Conservation (phyloP, 1,140 invertebrate species). For the Drosophila guanche region DNA sequence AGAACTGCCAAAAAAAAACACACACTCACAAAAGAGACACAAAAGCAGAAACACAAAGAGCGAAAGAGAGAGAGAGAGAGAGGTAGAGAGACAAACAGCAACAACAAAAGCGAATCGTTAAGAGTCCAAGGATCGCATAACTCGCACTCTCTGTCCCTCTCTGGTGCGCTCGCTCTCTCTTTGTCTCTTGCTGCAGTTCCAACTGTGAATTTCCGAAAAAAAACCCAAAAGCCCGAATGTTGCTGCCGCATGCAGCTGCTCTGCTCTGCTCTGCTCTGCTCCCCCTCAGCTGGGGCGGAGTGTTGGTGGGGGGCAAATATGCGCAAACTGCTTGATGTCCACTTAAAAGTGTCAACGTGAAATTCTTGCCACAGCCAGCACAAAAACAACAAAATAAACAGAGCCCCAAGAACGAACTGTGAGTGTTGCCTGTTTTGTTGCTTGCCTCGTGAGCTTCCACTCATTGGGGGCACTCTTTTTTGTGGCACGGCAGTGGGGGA, state of each 20-base stretch:
- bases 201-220: conserved; percentile 74
- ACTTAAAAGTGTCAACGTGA: conserved; percentile 82
- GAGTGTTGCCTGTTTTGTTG: conserved; percentile 48
- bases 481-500: conserved; percentile 6
- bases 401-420: conserved; percentile 19
- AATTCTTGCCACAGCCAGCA: conserved; percentile 69
- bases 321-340: conserved; percentile 81
- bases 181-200: conserved; percentile 29
- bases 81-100: conserved; percentile 14
- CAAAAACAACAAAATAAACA: background rate
- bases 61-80: conserved; percentile 18
- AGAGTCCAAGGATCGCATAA: conserved; percentile 80
- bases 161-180: background rate
- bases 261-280: conserved; percentile 6
- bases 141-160: conserved; percentile 49
- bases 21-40: background rate
- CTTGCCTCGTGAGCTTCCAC: conserved; percentile 48
- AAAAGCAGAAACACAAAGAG: too few relatives aligned
- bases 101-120: conserved; percentile 73
- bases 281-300: background rate
- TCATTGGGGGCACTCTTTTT: conserved; percentile 20
- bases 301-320: conserved; percentile 54
- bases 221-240: conserved; percentile 22
- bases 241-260: conserved; percentile 50
- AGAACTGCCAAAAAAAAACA: conserved; percentile 57